These are phyloP conservation scores for Ophiodon elongatus DNA, from an alignment of 2,113 vertebrate species.

Conservation along the genomic window DNA sequence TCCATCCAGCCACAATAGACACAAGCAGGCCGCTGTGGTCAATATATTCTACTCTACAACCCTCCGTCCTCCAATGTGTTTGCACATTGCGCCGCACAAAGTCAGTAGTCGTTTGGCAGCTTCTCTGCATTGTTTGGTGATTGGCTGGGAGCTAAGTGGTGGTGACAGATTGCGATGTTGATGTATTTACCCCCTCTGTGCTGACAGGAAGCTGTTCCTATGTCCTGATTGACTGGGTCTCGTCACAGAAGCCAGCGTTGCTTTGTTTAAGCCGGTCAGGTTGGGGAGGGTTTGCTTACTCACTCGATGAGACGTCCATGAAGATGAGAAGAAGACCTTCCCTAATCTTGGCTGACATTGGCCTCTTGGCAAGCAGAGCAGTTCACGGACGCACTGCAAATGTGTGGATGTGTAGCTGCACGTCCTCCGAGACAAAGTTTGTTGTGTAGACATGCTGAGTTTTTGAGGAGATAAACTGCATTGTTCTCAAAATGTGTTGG, in stretches of 20 bases:
- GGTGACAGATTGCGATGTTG: slow-evolving; percentile 78
- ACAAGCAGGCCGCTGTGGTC: slow-evolving; percentile 41
- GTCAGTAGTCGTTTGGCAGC: slow-evolving; percentile 63
- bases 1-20: slow-evolving; percentile 35
- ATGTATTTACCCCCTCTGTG: slow-evolving; percentile 77
- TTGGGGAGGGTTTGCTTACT: slow-evolving; percentile 76
- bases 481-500: not conserved
- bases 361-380: slow-evolving; percentile 57
- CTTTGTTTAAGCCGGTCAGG: slow-evolving; percentile 79
- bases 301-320: slow-evolving; percentile 78
- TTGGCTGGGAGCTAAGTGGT: slow-evolving; percentile 73
- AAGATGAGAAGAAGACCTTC: slow-evolving; percentile 81
- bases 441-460: slow-evolving; percentile 4
- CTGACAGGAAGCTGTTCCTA: slow-evolving; percentile 73
- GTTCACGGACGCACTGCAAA: slow-evolving; percentile 36
- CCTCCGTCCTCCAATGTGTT: slow-evolving; percentile 57
- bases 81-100: slow-evolving; percentile 44
- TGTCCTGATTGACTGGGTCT: slow-evolving; percentile 75
- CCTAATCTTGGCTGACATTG: slow-evolving; percentile 83
- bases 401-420: slow-evolving; percentile 24
- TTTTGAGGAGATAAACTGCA: not conserved
- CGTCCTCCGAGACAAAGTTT: slow-evolving; percentile 28
- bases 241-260: slow-evolving; percentile 59
- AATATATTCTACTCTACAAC: slow-evolving; percentile 53
- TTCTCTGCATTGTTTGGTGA: slow-evolving; percentile 68